These are phyloP conservation scores for Telenomus remus DNA, from an alignment of 1,140 invertebrate species.

Conservation along the genomic window DNA sequence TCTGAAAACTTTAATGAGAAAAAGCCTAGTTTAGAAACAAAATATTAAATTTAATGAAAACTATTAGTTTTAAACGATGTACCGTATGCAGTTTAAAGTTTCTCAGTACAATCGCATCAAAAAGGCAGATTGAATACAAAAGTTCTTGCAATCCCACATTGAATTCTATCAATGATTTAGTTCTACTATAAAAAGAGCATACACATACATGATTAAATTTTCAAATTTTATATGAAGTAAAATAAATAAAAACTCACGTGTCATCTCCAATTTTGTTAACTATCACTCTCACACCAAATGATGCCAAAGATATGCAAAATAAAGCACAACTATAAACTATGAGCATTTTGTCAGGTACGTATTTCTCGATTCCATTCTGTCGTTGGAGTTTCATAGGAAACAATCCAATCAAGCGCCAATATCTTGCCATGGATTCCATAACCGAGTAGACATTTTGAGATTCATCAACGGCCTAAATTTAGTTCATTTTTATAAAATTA, in stretches of 20 bases:
- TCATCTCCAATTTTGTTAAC: not conserved
- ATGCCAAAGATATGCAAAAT: not conserved
- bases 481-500: too few relatives aligned
- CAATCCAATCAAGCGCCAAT: slow-evolving; percentile 14
- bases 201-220: not conserved
- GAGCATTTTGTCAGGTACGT: slow-evolving; percentile 1
- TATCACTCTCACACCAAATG: not conserved
- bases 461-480: not conserved
- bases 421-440: slow-evolving; percentile 8
- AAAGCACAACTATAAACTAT: slow-evolving; percentile 6
- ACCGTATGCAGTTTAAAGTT: slow-evolving; percentile 10
- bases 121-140: slow-evolving; percentile 12
- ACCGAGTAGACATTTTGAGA: slow-evolving; percentile 13
- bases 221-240: not conserved
- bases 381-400: slow-evolving; percentile 11
- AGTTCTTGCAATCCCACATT: slow-evolving; percentile 16
- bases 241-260: not conserved
- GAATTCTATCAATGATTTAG: slow-evolving; percentile 6
- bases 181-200: slow-evolving; percentile 9
- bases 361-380: slow-evolving; percentile 2
- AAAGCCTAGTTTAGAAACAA: not conserved
- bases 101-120: slow-evolving; percentile 11
- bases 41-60: not conserved
- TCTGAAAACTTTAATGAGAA: slow-evolving; percentile 17
- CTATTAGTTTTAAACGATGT: not conserved